Percentiles rank a stretch among this genome's conserved stretches.
These are phyloP conservation scores for Dromas ardeola DNA, from an alignment of 2,113 vertebrate genomes.

Conservation along the genomic window DNA sequence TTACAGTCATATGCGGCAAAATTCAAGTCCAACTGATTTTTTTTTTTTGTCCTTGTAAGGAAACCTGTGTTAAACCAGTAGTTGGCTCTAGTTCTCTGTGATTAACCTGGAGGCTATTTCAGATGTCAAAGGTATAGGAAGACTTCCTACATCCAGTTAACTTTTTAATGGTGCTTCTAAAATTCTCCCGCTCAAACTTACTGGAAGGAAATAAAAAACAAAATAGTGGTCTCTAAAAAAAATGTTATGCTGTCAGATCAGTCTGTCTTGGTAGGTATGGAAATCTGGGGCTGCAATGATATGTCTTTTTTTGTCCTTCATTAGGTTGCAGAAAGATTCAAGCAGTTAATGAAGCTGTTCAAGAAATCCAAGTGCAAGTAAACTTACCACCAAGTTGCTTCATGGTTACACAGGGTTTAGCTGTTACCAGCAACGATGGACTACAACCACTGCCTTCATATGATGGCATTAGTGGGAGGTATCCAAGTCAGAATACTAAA, in stretches of 20 bases:
- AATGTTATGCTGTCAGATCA: background rate
- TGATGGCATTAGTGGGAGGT: background rate
- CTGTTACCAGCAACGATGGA: background rate
- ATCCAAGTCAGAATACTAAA: background rate
- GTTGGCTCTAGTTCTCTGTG: background rate
- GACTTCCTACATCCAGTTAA: background rate
- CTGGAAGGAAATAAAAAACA: background rate
- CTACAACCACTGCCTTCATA: background rate
- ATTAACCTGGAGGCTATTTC: background rate
- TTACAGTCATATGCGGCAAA: background rate
- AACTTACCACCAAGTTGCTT: constrained; percentile 24
- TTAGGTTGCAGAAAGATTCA: constrained; percentile 91
- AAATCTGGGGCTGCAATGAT: background rate
- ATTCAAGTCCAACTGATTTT: background rate
- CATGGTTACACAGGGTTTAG: background rate
- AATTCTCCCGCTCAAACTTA: background rate
- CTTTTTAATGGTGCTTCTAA: background rate
- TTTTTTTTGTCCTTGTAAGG: background rate
- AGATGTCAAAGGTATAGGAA: background rate
- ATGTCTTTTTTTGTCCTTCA: background rate
- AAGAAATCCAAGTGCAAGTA: constrained; percentile 90
- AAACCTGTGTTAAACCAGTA: background rate
- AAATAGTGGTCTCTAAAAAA: background rate
- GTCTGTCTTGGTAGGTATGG: background rate
- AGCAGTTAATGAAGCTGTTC: constrained; percentile 94